Conservation (phyloP, 2,113 vertebrate genomes). For the Oncorhynchus tshawytscha region DNA sequence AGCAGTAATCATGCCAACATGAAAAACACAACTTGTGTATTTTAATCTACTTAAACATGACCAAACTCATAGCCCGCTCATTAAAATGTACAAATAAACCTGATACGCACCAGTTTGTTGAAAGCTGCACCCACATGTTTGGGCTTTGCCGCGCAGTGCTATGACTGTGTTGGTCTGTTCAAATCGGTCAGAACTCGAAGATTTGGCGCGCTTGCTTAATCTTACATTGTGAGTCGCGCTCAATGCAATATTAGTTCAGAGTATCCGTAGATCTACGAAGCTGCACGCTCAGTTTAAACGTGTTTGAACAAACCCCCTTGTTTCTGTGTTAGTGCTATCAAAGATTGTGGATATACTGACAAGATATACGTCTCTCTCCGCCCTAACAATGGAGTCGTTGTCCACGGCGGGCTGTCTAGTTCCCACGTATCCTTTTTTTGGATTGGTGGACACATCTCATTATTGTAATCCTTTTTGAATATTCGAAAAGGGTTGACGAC, state of each 20-base stretch:
- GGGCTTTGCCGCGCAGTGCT: slow-evolving; percentile 79
- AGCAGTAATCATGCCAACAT: background rate
- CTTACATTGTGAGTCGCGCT: too few relatives aligned
- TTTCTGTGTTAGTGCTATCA: too few relatives aligned
- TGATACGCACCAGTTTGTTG: slow-evolving; percentile 60
- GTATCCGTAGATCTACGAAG: background rate
- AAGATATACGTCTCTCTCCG: too few relatives aligned
- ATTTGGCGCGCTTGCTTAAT: background rate
- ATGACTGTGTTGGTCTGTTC: slow-evolving; percentile 33
- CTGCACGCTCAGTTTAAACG: background rate
- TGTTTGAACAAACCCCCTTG: background rate
- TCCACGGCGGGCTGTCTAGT: too few relatives aligned
- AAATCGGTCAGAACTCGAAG: background rate
- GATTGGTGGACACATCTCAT: too few relatives aligned
- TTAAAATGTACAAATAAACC: background rate
- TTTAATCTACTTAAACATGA: background rate
- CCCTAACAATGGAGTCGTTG: too few relatives aligned
- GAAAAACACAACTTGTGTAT: background rate
- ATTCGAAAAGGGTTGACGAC: too few relatives aligned
- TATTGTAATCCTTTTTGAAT: too few relatives aligned
- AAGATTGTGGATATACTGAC: too few relatives aligned
- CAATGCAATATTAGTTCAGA: background rate
- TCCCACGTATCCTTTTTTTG: too few relatives aligned
- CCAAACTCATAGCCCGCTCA: background rate
- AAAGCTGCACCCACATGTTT: slow-evolving; percentile 75